Evolutionary conservation across 2,113 vertebrate genomes (phyloP).

Genomic region (Otus sunia): DNA sequence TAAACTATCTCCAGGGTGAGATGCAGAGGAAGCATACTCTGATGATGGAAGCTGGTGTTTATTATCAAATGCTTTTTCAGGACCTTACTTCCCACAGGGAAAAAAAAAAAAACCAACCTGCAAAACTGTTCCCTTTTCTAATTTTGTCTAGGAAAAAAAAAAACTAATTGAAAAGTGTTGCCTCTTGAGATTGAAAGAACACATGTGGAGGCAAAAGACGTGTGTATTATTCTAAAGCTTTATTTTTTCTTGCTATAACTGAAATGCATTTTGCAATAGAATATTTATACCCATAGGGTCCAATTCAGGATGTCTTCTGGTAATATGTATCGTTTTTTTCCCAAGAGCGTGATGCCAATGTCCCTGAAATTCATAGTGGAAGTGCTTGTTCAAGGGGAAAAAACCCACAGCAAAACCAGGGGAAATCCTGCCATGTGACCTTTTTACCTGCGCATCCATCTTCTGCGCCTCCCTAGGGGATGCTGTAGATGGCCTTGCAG

Average conservation of each 20-base stretch:
- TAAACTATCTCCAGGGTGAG: not conserved
- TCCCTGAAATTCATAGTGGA: not conserved
- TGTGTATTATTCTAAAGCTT: not conserved
- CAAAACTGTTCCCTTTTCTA: not conserved
- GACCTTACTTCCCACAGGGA: not conserved
- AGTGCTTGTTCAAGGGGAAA: accelerated
- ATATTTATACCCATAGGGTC: not conserved
- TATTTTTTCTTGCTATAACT: not conserved
- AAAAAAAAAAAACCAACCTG: not conserved
- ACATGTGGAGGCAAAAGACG: not conserved
- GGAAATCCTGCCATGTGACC: not conserved
- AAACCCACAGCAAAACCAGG: too few relatives aligned
- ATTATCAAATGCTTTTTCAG: not conserved
- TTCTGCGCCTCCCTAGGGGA: not conserved
- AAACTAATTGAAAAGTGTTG: not conserved
- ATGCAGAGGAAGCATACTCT: not conserved
- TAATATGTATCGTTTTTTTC: not conserved
- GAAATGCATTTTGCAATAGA: not conserved
- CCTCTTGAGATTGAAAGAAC: not conserved
- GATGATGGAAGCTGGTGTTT: not conserved
- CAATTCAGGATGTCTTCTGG: not conserved
- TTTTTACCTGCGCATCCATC: not conserved
- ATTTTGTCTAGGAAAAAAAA: not conserved
- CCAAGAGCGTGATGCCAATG: accelerated
- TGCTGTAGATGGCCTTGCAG: not conserved